These are phyloP conservation scores for Miniopterus natalensis DNA, from an alignment of 2,113 vertebrate genomes.

Conservation along the genomic window DNA sequence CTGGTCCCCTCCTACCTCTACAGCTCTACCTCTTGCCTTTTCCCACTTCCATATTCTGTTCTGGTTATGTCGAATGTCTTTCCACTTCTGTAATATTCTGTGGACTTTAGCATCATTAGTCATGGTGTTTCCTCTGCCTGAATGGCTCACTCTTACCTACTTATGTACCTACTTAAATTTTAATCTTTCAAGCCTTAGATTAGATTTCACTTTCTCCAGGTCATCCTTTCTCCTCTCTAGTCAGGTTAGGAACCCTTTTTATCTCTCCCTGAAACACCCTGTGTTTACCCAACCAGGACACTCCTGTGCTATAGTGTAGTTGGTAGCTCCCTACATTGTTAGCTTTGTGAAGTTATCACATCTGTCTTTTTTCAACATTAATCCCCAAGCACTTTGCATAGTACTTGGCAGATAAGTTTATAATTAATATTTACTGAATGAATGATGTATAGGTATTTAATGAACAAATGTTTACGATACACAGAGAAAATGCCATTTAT, in stretches of 20 bases:
- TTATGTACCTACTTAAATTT: conserved; percentile 23
- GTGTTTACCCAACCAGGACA: neutral
- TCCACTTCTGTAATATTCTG: neutral
- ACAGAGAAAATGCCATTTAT: conserved; percentile 55
- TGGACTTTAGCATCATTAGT: neutral
- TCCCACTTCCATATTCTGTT: neutral
- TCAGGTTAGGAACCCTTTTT: neutral
- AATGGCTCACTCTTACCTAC: neutral
- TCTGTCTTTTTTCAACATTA: conserved; percentile 38
- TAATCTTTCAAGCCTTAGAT: conserved; percentile 29
- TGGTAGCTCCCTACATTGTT: neutral
- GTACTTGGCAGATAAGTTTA: conserved; percentile 42
- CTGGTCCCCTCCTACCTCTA: neutral
- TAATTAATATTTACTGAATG: conserved; percentile 12
- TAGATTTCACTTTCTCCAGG: neutral
- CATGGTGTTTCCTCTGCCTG: neutral
- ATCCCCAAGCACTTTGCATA: neutral
- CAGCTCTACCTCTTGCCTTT: neutral
- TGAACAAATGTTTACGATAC: conserved; percentile 49
- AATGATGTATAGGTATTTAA: neutral
- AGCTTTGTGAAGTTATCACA: neutral
- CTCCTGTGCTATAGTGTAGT: neutral
- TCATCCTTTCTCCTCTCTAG: neutral
- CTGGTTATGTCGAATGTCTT: neutral
- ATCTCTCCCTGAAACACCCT: neutral